A percentile compares a stretch with the other conserved stretches of the same genome.
Evolutionary conservation across 30 jellyfish, hydroid and myxozoan genomes (phyloP).

Genomic region (Turritopsis dohrnii): DNA sequence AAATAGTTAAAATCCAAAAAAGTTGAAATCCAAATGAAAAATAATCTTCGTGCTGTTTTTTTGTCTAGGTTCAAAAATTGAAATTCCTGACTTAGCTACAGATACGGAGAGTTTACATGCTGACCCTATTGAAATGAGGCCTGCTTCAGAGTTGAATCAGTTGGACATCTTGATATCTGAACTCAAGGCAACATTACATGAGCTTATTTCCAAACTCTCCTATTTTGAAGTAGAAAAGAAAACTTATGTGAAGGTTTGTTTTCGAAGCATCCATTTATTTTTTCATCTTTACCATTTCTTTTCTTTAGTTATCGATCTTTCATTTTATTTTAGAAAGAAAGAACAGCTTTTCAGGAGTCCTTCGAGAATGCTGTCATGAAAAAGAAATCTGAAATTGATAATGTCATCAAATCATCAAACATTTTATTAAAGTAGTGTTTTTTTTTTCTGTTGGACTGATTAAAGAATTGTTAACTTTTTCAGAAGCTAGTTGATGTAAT

Average conservation of each 20-base stretch:
- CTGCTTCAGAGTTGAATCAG: not conserved
- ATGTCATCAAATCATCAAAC: not conserved
- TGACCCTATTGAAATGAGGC: conserved; percentile 9
- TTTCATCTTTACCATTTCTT: too few relatives aligned
- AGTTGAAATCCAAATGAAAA: too few relatives aligned
- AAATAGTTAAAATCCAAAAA: too few relatives aligned
- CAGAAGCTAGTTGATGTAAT: not conserved
- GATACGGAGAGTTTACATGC: conserved; percentile 11
- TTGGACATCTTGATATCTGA: not conserved
- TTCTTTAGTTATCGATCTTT: too few relatives aligned
- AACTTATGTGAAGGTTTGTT: not conserved
- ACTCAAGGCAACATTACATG: not conserved
- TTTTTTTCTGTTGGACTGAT: not conserved
- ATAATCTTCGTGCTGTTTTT: not conserved
- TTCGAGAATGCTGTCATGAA: not conserved
- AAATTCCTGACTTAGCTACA: not conserved
- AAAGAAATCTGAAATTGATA: not conserved
- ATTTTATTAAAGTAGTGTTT: not conserved
- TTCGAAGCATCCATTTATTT: not conserved
- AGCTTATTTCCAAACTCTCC: not conserved
- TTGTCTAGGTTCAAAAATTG: not conserved
- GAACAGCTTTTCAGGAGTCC: not conserved
- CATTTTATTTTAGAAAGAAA: not conserved
- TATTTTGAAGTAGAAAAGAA: not conserved
- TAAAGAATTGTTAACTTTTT: not conserved